Base-by-base conservation (phyloP, 2,888 invertebrate species). In the Lepidocyrtinus sp. region DNA sequence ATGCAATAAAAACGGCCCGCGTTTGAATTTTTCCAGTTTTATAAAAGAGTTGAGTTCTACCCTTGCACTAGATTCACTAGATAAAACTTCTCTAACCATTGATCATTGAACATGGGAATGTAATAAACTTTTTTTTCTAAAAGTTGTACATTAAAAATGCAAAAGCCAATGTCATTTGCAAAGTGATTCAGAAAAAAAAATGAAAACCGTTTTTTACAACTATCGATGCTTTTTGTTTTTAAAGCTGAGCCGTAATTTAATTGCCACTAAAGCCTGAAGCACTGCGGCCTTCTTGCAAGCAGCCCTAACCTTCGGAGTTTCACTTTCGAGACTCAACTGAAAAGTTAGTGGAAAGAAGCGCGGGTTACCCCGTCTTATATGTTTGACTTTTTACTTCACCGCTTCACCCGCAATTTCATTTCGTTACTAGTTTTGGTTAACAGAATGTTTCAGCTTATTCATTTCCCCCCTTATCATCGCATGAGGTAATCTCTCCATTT, bases 261-360 rank as follows among this genome's bases (percentile, higher is more conserved):
- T 19, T 67, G 73, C 59, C 36, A 36, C 36, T 36, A 36, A 7
- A 36, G 12, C 5, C 5, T 36, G 5, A 36, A 12, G 59, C n/a
- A n/a, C 55, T 63, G 22, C 59, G 21, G 27, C 76, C 76, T 76
- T 69, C 69, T 19, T 50, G n/a, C 64, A n/a, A n/a, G n/a, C 25
- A 70, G 61, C 27, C 72, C 77, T 77, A 67, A 72, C 72, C 72
- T 72, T 77, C 77, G 24, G 64, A 62, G 67, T 77, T 77, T 77
- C 77, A 77, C 77, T 77, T 72, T 77, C 77, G 72, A 77, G 72
- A 62, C 67, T 62, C 55, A 77, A 77, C 77, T 77, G 72, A 67
- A 62, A 77, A 46, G 46, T 55, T 77, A 21, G 55, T 46, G 77
- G 67, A 24, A 62, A 77, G 63, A 71, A 36, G 36, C 12, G 36